phyloP scores from a whole-genome alignment of 1,140 invertebrate genomes.

The Drosophila varians region DNA sequence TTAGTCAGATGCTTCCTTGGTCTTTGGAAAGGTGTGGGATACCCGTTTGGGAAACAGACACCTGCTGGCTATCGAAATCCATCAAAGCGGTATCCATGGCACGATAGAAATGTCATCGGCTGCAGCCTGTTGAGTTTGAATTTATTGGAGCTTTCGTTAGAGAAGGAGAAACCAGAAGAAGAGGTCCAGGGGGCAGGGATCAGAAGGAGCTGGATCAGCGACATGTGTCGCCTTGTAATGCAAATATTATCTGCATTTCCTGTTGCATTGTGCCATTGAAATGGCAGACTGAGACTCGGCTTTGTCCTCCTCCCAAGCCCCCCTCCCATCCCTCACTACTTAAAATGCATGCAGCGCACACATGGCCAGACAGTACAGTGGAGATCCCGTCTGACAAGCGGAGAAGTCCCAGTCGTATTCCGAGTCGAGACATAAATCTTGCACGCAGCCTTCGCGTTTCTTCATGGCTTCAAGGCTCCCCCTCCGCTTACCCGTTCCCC shows the following conservation, averaged over 20 bases:
- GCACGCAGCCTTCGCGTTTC: constrained; percentile 16
- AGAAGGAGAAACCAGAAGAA: not conserved
- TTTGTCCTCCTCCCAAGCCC: not conserved
- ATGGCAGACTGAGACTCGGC: constrained; percentile 1
- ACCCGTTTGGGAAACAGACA: constrained; percentile 7
- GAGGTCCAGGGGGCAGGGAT: not conserved
- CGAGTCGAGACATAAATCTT: constrained; percentile 47
- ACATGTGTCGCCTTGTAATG: constrained; percentile 63
- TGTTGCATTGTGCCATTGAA: constrained; percentile 62
- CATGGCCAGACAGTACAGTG: constrained; percentile 24
- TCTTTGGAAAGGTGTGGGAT: constrained; percentile 1
- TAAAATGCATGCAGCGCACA: constrained; percentile 56
- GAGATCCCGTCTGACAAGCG: constrained; percentile 43
- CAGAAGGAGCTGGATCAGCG: constrained; percentile 27
- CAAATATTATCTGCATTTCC: constrained; percentile 74
- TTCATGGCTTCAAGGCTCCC: not conserved
- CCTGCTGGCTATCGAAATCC: constrained; percentile 12
- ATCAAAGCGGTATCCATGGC: constrained; percentile 17
- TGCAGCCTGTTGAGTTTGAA: constrained; percentile 52
- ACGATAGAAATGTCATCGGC: constrained; percentile 46
- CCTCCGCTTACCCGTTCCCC: no score
- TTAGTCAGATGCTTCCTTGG: no score
- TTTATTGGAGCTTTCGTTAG: constrained; percentile 30
- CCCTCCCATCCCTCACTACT: not conserved
- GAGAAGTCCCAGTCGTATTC: not conserved